These are phyloP conservation scores for Petrophora chlorosata DNA, from an alignment of 2,888 invertebrate species.

Conservation along the genomic window DNA sequence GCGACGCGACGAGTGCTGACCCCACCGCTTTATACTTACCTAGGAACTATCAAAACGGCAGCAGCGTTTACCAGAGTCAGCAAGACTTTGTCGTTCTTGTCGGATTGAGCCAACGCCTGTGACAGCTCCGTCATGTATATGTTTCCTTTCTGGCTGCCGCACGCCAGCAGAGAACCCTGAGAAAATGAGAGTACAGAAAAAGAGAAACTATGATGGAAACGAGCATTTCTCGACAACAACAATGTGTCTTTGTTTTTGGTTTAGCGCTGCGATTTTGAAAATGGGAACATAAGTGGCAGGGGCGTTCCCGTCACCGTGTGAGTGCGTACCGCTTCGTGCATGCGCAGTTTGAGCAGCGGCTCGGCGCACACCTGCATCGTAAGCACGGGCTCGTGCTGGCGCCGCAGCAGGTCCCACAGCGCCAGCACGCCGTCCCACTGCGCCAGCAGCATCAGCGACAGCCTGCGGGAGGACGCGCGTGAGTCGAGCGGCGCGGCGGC, in stretches of 20 bases:
- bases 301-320: too few species aligned
- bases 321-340: slow-evolving; percentile 56
- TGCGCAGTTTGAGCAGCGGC: slow-evolving; percentile 78
- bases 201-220: too few species aligned
- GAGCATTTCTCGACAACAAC: too few species aligned
- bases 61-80: slow-evolving; percentile 86
- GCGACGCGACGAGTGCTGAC: neutral
- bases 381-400: slow-evolving; percentile 90
- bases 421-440: slow-evolving; percentile 91
- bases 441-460: slow-evolving; percentile 92
- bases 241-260: too few species aligned
- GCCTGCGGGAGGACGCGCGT: slow-evolving; percentile 72
- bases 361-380: slow-evolving; percentile 76
- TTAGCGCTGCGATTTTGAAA: too few species aligned
- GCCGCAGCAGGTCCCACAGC: slow-evolving; percentile 94
- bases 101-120: slow-evolving; percentile 85
- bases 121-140: slow-evolving; percentile 90
- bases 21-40: too few species aligned
- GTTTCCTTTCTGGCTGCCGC: slow-evolving; percentile 88
- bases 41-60: too few species aligned
- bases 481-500: neutral
- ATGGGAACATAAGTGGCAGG: too few species aligned
- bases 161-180: slow-evolving; percentile 86
- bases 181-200: too few species aligned
- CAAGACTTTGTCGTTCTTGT: slow-evolving; percentile 88